Evolutionary conservation across 2,113 vertebrate species (phyloP).

Genomic region (Rallus limicola): DNA sequence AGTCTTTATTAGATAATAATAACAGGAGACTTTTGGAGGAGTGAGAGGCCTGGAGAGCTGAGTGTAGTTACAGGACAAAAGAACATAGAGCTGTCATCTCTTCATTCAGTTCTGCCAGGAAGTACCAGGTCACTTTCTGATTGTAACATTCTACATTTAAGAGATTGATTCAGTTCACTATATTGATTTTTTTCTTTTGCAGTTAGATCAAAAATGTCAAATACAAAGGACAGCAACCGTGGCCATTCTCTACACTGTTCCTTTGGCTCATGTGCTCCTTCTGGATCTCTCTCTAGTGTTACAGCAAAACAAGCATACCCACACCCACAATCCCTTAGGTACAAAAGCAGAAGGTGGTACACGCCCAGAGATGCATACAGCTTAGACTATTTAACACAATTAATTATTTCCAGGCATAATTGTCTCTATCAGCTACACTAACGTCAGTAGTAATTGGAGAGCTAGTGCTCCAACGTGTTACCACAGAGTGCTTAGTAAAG

Average conservation of each 20-base stretch:
- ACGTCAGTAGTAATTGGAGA: background rate
- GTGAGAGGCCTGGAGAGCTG: background rate
- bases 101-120: background rate
- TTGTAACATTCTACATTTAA: background rate
- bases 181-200: background rate
- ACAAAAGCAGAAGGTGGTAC: background rate
- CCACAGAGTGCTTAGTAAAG: background rate
- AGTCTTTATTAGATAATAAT: background rate
- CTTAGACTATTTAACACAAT: background rate
- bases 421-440: slow-evolving; percentile 24
- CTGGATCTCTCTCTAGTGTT: background rate
- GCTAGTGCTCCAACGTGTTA: background rate
- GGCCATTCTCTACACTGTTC: background rate
- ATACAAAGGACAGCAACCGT: background rate
- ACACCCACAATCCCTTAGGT: background rate
- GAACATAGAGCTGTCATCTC: background rate
- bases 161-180: background rate
- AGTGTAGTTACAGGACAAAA: background rate
- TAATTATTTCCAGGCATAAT: slow-evolving; percentile 28
- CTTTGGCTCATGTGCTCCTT: background rate
- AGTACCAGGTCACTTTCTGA: background rate
- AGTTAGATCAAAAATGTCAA: background rate
- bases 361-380: background rate
- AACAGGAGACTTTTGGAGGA: background rate
- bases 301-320: background rate